phyloP scores from a whole-genome alignment of 1,140 invertebrate genomes.

The Drosophila neocordata region DNA sequence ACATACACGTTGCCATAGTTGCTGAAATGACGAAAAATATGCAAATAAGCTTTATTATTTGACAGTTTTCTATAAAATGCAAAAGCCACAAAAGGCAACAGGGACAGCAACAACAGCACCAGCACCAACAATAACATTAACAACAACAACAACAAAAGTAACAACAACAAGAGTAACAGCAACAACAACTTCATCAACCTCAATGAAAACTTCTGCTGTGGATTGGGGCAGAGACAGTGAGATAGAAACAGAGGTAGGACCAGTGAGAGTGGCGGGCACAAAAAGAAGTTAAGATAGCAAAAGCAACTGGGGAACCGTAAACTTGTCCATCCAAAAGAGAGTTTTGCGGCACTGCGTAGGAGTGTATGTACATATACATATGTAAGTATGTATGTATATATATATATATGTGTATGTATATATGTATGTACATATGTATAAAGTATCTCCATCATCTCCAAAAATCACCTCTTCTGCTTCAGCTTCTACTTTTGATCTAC shows the following conservation, averaged over 20 bases:
- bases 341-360: conserved; percentile 19
- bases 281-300: neutral
- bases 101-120: conserved; percentile 20
- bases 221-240: neutral
- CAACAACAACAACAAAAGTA: conserved; percentile 38
- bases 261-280: conserved; percentile 4
- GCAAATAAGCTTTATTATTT: conserved; percentile 64
- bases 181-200: conserved; percentile 59
- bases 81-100: conserved; percentile 57
- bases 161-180: conserved; percentile 8
- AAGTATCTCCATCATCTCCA: neutral
- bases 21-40: conserved; percentile 41
- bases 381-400: neutral
- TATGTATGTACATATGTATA: neutral
- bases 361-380: neutral
- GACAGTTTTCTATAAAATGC: conserved; percentile 64
- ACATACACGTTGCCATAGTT: conserved; percentile 22
- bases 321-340: conserved; percentile 32
- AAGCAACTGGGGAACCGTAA: conserved; percentile 27
- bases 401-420: neutral
- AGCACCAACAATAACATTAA: conserved; percentile 21
- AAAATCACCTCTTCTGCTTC: neutral
- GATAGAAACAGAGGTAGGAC: neutral
- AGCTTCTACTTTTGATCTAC: neutral
- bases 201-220: conserved; percentile 50